Base-by-base conservation (phyloP, 2,113 vertebrate species). In the Paramisgurnus dabryanus region DNA sequence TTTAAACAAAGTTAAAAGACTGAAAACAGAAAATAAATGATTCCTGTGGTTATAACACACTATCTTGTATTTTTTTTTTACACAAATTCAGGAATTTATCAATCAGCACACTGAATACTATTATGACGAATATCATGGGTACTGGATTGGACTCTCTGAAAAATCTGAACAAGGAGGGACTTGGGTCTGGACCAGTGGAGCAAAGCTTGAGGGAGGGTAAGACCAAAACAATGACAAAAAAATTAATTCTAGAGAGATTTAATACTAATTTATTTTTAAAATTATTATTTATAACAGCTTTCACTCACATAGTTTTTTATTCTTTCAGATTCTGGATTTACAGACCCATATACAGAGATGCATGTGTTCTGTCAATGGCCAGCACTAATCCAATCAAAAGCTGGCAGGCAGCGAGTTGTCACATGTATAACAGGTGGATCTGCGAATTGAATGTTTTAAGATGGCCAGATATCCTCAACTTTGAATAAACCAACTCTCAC, bases 81-180 rank as follows among this genome's bases (percentile, higher is more conserved):
- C 53, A 17, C 11, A 60, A 10, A 22, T 58, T 53, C 17, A 87
- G 86, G 80, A 39, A 61, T 87, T 84, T 15, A 75, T 85, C 53
- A 79, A 22, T 39, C 13, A 79, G 41, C 6, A 84, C 10, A 67
- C 43, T 43, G 0, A 1, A 15, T 10, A 0, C 2, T 82, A 78
- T 71, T 75, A 9, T 75, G 77, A 87, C 0, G 0, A 0, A 7
- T 49, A 67, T 57, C 81, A 85, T 11, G 78, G 82, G 3, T 85
- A 84, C 84, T 87, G 84, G 84, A 85, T 83, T 41, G 70, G 84
- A 60, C 67, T 85, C 17, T 11, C 1, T 15, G 17, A 45, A 53
- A 27, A 45, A 0, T 0, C 9, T 3, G 8, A 9, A 53, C 11
- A 53, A 4, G 4, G 9, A 7, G 18, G 0, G 0, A 3, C 0